Conservation (phyloP, 2,888 invertebrate genomes). For the Gnatocerus cornutus region DNA sequence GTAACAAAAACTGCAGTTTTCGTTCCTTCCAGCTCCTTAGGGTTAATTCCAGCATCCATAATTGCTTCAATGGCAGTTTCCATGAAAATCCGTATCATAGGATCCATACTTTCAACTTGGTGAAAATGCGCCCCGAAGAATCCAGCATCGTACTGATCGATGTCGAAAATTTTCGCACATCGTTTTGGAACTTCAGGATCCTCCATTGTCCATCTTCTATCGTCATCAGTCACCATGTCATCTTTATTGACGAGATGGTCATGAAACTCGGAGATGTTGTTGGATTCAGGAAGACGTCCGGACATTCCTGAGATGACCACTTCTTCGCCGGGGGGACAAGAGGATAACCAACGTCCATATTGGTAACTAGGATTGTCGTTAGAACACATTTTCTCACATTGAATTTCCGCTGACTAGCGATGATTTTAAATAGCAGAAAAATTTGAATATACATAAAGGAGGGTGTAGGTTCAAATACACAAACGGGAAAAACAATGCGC, state of each 20-base stretch:
- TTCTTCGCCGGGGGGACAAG: constrained; percentile 77
- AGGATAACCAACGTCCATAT: constrained; percentile 69
- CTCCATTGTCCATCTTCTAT: constrained; percentile 83
- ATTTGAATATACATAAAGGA: too few relatives aligned
- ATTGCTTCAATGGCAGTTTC: constrained; percentile 77
- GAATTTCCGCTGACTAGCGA: too few relatives aligned
- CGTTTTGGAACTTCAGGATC: constrained; percentile 76
- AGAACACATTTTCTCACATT: too few relatives aligned
- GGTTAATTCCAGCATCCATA: constrained; percentile 79
- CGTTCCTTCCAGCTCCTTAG: constrained; percentile 80
- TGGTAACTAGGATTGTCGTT: constrained; percentile 6
- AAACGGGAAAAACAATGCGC: too few relatives aligned
- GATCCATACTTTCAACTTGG: constrained; percentile 76
- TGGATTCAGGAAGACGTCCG: constrained; percentile 85
- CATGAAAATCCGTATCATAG: constrained; percentile 75
- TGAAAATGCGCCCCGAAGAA: constrained; percentile 79
- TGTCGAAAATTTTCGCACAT: constrained; percentile 78
- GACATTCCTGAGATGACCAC: constrained; percentile 76
- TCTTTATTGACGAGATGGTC: constrained; percentile 83
- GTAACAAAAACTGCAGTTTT: constrained; percentile 88
- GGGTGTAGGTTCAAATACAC: too few relatives aligned
- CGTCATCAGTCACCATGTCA: constrained; percentile 88
- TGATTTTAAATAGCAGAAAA: too few relatives aligned
- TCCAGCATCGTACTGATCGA: constrained; percentile 74
- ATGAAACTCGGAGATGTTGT: constrained; percentile 81